phyloP scores from a whole-genome alignment of 2,113 vertebrate species.

The Pterocles gutturalis region DNA sequence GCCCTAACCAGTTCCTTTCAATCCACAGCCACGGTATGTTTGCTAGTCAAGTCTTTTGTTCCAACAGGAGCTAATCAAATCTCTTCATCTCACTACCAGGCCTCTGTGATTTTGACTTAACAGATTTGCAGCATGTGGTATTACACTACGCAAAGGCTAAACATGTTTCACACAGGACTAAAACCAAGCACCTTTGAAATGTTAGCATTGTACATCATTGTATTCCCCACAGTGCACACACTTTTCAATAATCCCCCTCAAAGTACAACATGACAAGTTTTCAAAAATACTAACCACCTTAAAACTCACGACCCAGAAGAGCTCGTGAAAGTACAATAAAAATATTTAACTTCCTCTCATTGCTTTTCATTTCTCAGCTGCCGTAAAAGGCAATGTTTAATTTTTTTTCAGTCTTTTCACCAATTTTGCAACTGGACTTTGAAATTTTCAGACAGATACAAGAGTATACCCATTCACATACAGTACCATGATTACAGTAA shows the following conservation, averaged over 20 bases:
- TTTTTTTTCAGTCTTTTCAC: not conserved
- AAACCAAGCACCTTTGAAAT: not conserved
- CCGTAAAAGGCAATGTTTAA: not conserved
- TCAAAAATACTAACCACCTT: not conserved
- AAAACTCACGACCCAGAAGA: not conserved
- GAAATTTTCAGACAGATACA: not conserved
- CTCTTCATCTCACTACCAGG: not conserved
- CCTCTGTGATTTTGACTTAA: not conserved
- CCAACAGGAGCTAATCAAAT: not conserved
- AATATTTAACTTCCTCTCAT: not conserved
- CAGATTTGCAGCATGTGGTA: not conserved
- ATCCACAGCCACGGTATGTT: not conserved
- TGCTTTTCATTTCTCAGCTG: not conserved
- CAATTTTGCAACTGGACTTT: not conserved
- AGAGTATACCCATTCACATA: not conserved
- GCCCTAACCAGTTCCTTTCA: not conserved
- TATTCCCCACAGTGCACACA: not conserved
- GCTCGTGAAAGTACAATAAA: not conserved
- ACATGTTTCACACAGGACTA: not conserved
- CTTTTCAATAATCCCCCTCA: not conserved
- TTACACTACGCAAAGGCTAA: not conserved
- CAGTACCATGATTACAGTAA: constrained; percentile 25
- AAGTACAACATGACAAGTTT: not conserved
- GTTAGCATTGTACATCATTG: not conserved
- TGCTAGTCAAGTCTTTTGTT: not conserved